Evolutionary conservation across 1,140 invertebrate species (phyloP).

Genomic region (Kradibia gibbosae): DNA sequence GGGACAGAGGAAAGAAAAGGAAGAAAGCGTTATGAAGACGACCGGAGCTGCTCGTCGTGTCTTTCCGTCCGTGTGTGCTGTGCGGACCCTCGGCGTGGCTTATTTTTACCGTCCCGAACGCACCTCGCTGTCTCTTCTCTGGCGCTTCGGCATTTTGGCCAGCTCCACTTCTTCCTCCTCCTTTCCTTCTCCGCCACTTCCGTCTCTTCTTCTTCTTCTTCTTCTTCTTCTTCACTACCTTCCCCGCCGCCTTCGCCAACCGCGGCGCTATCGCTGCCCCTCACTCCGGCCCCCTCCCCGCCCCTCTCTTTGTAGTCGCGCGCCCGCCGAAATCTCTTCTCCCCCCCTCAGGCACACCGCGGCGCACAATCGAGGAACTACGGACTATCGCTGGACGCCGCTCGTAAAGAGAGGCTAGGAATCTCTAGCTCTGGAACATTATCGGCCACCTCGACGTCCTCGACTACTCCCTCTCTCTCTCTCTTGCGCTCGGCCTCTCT

Average conservation of each 20-base stretch:
- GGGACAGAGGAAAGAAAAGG: background rate
- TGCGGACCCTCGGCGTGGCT: constrained; percentile 41
- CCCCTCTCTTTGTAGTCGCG: background rate
- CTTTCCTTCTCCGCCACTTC: too few species aligned
- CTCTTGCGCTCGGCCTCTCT: background rate
- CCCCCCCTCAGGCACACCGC: background rate
- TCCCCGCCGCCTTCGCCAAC: too few species aligned
- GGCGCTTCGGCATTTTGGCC: constrained; percentile 43
- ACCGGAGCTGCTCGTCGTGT: background rate
- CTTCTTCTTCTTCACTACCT: too few species aligned
- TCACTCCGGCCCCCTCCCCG: too few species aligned
- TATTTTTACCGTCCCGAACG: constrained; percentile 48
- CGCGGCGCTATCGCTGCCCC: background rate
- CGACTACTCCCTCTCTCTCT: background rate
- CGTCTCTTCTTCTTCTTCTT: too few species aligned
- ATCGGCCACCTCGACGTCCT: too few species aligned
- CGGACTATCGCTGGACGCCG: background rate
- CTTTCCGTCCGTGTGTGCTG: constrained; percentile 3
- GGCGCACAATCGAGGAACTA: background rate
- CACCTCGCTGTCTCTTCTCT: constrained; percentile 42
- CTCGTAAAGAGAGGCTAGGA: constrained; percentile 45
- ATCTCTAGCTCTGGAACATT: constrained; percentile 36
- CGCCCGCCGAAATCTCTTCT: constrained; percentile 3
- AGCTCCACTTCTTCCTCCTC: background rate
- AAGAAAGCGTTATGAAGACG: background rate